Evolutionary conservation across 2,797 vertebrate genomes (phyloP).

Genomic region (Diceros bicornis): DNA sequence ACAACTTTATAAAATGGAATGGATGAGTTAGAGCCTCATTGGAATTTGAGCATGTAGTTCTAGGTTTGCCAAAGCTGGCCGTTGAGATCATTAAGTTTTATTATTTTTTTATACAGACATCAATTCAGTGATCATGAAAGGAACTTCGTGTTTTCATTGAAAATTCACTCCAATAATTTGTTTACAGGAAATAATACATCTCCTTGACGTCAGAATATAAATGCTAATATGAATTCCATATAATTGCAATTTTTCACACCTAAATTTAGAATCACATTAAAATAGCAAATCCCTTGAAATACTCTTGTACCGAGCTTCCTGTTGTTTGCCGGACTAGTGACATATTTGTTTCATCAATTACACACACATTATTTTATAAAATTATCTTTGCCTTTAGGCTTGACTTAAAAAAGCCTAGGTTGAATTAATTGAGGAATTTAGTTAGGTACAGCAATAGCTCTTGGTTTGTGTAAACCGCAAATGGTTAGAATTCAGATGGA

Average conservation of each 20-base stretch:
- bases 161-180: slow-evolving; percentile 55
- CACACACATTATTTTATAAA: background rate
- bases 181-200: background rate
- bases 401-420: background rate
- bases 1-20: slow-evolving; percentile 3
- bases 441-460: background rate
- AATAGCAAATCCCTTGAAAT: background rate
- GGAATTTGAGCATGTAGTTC: background rate
- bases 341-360: background rate
- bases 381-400: slow-evolving; percentile 15
- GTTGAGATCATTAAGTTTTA: slow-evolving; percentile 59
- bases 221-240: background rate
- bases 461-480: background rate
- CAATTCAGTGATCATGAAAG: slow-evolving; percentile 14
- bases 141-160: slow-evolving; percentile 43
- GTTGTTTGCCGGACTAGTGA: slow-evolving; percentile 1
- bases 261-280: slow-evolving; percentile 18
- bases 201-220: background rate
- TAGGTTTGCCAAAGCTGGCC: background rate
- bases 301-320: background rate
- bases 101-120: slow-evolving; percentile 42
- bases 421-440: background rate
- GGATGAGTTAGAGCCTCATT: background rate
- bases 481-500: background rate
- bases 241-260: background rate